A percentile compares a stretch with the other conserved stretches of the same genome.
phyloP scores from a whole-genome alignment of 2,113 vertebrate genomes.

The Oenanthe oenanthe region DNA sequence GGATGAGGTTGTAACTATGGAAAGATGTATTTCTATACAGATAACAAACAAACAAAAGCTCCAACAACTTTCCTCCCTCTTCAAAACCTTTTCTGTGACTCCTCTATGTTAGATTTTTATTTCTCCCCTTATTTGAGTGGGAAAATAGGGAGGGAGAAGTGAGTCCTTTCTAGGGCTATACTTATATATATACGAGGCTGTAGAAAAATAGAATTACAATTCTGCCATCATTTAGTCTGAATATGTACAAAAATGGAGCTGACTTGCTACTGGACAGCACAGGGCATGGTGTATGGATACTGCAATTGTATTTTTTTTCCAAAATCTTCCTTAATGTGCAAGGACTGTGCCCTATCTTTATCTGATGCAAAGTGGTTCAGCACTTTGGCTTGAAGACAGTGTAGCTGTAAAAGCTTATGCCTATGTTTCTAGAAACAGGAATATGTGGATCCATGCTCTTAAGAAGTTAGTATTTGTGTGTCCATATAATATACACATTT shows the following conservation, averaged over 20 bases:
- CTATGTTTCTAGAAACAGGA: neutral
- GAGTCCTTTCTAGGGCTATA: neutral
- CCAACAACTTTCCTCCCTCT: neutral
- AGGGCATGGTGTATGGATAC: neutral
- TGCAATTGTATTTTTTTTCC: neutral
- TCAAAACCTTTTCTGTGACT: neutral
- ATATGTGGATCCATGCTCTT: neutral
- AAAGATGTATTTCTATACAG: neutral
- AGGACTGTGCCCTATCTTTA: neutral
- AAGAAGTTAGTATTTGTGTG: neutral
- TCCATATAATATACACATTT: neutral
- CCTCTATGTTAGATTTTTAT: neutral
- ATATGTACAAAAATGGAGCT: neutral
- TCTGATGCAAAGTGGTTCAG: neutral
- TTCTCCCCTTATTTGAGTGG: neutral
- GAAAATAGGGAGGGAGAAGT: neutral
- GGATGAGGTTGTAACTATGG: neutral
- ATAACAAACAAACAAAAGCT: neutral
- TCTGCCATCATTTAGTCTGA: neutral
- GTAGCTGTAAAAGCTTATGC: neutral
- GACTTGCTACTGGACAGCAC: neutral
- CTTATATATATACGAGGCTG: neutral
- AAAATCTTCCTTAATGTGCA: neutral
- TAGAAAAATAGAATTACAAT: neutral
- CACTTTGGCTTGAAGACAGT: neutral